These are phyloP conservation scores for Oreochromis spilurus DNA, from an alignment of 2,113 vertebrate species.

Conservation along the genomic window DNA sequence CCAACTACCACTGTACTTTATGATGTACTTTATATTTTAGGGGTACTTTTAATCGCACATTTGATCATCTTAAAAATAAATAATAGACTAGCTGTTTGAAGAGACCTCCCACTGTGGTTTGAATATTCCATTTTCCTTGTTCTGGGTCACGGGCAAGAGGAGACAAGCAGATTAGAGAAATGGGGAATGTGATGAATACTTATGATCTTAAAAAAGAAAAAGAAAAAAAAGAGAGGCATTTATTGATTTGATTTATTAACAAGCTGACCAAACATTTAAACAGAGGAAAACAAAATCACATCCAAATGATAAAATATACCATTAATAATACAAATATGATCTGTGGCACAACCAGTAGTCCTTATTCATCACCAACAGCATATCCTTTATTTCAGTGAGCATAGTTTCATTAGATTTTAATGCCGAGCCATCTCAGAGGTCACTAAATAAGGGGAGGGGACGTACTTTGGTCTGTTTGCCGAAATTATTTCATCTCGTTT, in stretches of 20 bases:
- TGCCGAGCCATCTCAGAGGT: neutral
- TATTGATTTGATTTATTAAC: conserved; percentile 38
- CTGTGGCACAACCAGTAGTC: conserved; percentile 42
- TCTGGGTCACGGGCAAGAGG: neutral
- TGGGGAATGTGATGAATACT: neutral
- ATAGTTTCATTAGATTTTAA: neutral
- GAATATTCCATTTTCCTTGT: neutral
- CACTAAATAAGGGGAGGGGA: neutral
- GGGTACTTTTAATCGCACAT: neutral
- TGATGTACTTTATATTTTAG: neutral
- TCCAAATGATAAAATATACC: conserved; percentile 19
- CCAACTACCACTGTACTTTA: neutral
- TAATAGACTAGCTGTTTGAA: neutral
- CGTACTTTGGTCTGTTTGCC: conserved; percentile 33
- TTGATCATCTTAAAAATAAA: neutral
- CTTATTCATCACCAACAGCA: neutral
- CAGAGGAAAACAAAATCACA: conserved; percentile 17
- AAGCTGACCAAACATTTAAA: neutral
- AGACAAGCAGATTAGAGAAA: neutral
- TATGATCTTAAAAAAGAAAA: conserved; percentile 8
- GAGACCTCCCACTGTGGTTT: neutral
- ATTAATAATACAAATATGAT: conserved; percentile 24
- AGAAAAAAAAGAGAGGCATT: conserved; percentile 24
- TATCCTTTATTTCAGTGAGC: neutral
- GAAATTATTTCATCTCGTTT: neutral